Percentiles rank a stretch among this genome's conserved stretches.
Conservation (phyloP, 1,140 invertebrate genomes). For the Zaprionus taronus region DNA sequence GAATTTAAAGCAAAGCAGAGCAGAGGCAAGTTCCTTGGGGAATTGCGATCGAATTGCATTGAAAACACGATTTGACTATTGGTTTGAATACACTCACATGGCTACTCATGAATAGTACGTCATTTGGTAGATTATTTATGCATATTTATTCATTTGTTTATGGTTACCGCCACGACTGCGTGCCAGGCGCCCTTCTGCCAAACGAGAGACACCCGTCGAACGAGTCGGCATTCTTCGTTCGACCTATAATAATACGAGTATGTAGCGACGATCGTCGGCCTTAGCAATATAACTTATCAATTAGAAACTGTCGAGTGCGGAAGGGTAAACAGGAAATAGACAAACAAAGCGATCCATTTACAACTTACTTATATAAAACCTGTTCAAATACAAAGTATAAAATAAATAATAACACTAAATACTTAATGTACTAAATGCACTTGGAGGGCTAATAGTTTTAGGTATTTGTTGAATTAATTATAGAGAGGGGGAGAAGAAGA, state of each 20-base stretch:
- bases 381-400: not conserved
- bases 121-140: constrained; percentile 26
- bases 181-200: constrained; percentile 38
- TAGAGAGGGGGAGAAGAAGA: not conserved
- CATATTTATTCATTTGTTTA: constrained; percentile 49
- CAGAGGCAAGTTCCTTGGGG: constrained; percentile 4
- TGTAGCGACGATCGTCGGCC: not conserved
- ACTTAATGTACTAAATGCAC: not conserved
- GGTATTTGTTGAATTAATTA: not conserved
- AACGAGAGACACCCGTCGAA: constrained; percentile 9
- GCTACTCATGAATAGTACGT: constrained; percentile 4
- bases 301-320: not conserved
- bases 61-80: constrained; percentile 14
- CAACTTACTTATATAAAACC: not conserved
- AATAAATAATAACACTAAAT: not conserved
- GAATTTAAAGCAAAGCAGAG: constrained; percentile 6
- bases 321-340: constrained; percentile 21
- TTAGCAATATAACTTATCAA: constrained; percentile 9
- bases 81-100: not conserved
- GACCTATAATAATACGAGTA: not conserved
- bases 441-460: not conserved
- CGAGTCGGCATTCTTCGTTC: constrained; percentile 1
- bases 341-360: constrained; percentile 18
- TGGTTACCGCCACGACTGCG: constrained; percentile 27
- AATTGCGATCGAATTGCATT: constrained; percentile 19